Conservation (phyloP, 2,797 vertebrate genomes). For the Enteromius radiatus region DNA sequence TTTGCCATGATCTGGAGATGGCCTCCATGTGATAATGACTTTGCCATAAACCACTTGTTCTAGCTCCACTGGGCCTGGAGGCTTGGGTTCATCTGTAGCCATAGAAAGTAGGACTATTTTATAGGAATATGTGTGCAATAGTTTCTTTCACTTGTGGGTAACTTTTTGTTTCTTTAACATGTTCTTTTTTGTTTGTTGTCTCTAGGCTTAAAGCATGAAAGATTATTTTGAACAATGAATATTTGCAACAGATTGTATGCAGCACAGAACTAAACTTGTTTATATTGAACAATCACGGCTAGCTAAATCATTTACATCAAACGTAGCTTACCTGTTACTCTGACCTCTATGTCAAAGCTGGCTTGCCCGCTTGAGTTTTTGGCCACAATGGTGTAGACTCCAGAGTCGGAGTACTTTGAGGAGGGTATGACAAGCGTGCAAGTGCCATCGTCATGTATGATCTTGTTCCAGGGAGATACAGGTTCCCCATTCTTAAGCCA, state of each 20-base stretch:
- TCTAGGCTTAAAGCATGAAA: too few relatives aligned
- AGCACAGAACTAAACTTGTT: neutral
- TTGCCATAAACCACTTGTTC: slow-evolving; percentile 82
- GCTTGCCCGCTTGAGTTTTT: slow-evolving; percentile 77
- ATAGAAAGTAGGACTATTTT: slow-evolving; percentile 14
- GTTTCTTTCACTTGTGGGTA: neutral
- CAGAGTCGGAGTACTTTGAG: slow-evolving; percentile 79
- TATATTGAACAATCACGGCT: neutral
- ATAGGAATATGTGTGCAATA: neutral
- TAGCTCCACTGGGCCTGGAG: slow-evolving; percentile 81
- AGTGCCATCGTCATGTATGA: slow-evolving; percentile 74
- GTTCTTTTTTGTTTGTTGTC: neutral
- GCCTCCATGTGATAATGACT: slow-evolving; percentile 82
- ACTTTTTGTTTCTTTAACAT: neutral
- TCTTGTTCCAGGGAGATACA: slow-evolving; percentile 71
- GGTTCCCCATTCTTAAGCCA: slow-evolving; percentile 86
- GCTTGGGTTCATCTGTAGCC: slow-evolving; percentile 80
- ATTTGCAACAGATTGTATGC: neutral
- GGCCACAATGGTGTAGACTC: slow-evolving; percentile 80
- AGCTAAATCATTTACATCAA: neutral
- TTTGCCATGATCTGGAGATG: slow-evolving; percentile 82
- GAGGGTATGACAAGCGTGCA: slow-evolving; percentile 83
- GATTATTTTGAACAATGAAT: too few relatives aligned
- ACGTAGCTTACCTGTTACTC: slow-evolving; percentile 82
- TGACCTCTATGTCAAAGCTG: slow-evolving; percentile 80